phyloP scores from a whole-genome alignment of 2,113 vertebrate species.

The Thermophis baileyi region DNA sequence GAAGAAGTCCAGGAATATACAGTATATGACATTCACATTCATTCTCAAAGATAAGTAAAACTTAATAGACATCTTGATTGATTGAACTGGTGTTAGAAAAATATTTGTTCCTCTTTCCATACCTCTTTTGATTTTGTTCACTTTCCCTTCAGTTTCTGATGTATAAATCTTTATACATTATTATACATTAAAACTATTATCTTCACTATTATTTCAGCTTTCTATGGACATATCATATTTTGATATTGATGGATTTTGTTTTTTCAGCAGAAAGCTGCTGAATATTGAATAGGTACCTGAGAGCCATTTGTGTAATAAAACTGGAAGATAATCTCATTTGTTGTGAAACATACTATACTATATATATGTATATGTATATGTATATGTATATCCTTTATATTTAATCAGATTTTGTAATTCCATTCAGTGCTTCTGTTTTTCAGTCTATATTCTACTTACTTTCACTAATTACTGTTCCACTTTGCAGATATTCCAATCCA shows the following conservation, averaged over 20 bases:
- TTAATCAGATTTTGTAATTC: background rate
- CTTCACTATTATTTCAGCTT: conserved; percentile 50
- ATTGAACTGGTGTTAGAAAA: conserved; percentile 50
- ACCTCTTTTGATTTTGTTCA: conserved; percentile 40
- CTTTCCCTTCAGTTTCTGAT: conserved; percentile 52
- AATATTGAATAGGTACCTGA: background rate
- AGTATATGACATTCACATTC: background rate
- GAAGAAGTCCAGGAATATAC: background rate
- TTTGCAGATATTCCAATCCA: background rate
- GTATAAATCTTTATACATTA: conserved; percentile 42
- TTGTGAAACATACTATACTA: background rate
- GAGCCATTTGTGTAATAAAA: background rate
- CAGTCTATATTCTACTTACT: background rate
- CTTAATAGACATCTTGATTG: conserved; percentile 34
- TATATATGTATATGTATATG: too few species aligned
- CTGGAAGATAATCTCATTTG: background rate
- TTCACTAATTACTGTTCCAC: background rate
- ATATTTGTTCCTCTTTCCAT: conserved; percentile 43
- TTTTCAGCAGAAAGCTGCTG: conserved; percentile 17
- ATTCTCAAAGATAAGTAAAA: conserved; percentile 34
- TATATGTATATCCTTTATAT: background rate
- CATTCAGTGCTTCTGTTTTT: background rate
- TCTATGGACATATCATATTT: conserved; percentile 40
- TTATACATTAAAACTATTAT: conserved; percentile 43
- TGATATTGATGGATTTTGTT: conserved; percentile 42